Percentiles rank a stretch among this genome's conserved stretches.
These are phyloP conservation scores for Centropyge bicolor DNA, from an alignment of 2,797 vertebrate genomes.

Conservation along the genomic window DNA sequence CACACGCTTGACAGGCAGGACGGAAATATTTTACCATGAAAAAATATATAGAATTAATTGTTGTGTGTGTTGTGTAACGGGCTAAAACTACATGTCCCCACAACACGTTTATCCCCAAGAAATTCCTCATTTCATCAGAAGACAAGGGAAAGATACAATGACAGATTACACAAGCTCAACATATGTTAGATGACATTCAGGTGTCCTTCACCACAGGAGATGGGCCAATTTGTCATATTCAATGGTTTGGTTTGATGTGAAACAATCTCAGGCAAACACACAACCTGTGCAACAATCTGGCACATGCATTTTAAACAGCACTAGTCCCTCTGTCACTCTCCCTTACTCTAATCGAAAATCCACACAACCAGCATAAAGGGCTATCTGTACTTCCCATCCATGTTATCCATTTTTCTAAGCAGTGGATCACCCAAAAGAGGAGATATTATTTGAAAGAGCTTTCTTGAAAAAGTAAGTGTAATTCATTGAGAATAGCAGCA, in stretches of 20 bases:
- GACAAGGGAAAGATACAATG: neutral
- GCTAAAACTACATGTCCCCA: no score
- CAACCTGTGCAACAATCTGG: neutral
- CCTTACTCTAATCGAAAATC: neutral
- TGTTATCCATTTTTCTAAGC: neutral
- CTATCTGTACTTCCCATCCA: neutral
- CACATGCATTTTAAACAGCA: neutral
- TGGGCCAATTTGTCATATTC: neutral
- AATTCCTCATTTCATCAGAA: neutral
- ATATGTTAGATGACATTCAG: constrained; percentile 12
- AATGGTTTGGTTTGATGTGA: constrained; percentile 3
- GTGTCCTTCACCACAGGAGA: constrained; percentile 15
- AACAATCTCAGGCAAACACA: constrained; percentile 2
- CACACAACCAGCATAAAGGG: neutral
- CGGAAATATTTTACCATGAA: constrained; percentile 20
- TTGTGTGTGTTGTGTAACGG: no score
- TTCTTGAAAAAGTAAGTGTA: neutral
- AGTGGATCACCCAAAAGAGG: neutral
- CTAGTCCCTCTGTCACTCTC: neutral
- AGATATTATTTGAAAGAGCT: neutral
- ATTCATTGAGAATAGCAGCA: neutral
- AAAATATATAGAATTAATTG: neutral
- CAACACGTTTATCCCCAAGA: neutral
- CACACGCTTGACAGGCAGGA: neutral
- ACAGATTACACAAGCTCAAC: constrained; percentile 11